Base-by-base conservation (phyloP, 2,113 vertebrate species). In the Mellivora capensis region DNA sequence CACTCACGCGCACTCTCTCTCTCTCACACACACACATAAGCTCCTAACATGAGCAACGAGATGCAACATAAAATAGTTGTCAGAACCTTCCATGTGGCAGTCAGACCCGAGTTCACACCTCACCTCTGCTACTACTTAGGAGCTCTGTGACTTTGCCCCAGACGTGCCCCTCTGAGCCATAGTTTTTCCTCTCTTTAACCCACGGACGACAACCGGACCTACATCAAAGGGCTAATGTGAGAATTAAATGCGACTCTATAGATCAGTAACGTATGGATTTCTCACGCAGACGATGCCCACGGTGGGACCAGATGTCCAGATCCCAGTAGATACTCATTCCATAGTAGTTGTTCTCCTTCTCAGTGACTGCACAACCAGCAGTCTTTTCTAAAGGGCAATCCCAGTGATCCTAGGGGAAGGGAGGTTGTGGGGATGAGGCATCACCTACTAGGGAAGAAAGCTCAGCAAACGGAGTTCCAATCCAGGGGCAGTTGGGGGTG, bases 251-350 rank as follows among this genome's bases (percentile, higher is more conserved):
- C 47, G 52, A 59, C 4, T 67, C 72, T 29, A 7, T 8, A 0
- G 10, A 49, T 25, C 62, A 61, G 21, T 49, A n/a, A 29, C 1
- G 8, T 12, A 44, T 27, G 14, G 10, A 49, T 20, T 83, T 69
- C 21, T 57, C n/a, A 42, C 0, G 0, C 9, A 64, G 52, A 25
- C 11, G 20, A n/a, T 23, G 9, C 44, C 34, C 7, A 34, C 29
- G 6, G 6, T 64, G 62, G 84, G 34, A n/a, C 14, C 25, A 79
- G 67, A 23, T 42, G 21, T 15, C 44, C 42, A 18, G 47, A n/a
- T 47, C 25, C 71, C 37, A 59, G 9, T 2, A 61, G 72, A 61
- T 4, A 37, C 29, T 86, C 72, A 84, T 15, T 27, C 15, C 1
- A 29, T 27, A 5, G 21, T 25, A 17, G 6, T 23, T 57, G 4